phyloP scores from a whole-genome alignment of 2,888 invertebrate species.

The Coleophora deauratella region DNA sequence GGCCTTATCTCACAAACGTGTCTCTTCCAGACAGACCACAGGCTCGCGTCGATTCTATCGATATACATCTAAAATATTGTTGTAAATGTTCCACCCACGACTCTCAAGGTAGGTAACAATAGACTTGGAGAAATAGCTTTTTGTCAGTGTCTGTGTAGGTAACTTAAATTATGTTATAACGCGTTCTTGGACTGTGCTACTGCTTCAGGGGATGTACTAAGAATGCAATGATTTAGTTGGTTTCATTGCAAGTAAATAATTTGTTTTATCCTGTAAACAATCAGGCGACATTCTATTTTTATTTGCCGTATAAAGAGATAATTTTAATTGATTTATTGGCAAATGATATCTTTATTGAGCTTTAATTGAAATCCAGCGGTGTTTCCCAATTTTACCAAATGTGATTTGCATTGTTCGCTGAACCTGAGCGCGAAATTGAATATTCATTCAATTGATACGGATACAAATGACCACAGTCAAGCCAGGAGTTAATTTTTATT shows the following conservation, averaged over 20 bases:
- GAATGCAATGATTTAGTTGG: too few species aligned
- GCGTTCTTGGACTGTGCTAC: conserved; percentile 5
- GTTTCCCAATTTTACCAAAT: conserved; percentile 28
- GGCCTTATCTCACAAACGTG: conserved; percentile 25
- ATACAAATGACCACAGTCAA: background rate
- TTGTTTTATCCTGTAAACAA: conserved; percentile 10
- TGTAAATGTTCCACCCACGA: conserved; percentile 14
- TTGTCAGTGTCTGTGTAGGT: too few species aligned
- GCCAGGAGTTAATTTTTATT: too few species aligned
- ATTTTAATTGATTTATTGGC: conserved; percentile 32
- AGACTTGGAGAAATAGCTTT: too few species aligned
- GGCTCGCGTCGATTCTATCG: conserved; percentile 9
- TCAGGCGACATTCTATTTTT: conserved; percentile 22
- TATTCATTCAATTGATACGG: conserved; percentile 19
- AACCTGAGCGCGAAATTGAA: conserved; percentile 24
- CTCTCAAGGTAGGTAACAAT: too few species aligned
- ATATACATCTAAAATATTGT: conserved; percentile 17
- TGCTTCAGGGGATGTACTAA: background rate
- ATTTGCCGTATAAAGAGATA: conserved; percentile 23
- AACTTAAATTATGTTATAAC: too few species aligned
- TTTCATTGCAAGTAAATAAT: too few species aligned
- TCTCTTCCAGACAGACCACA: conserved; percentile 15
- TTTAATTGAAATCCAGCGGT: conserved; percentile 37
- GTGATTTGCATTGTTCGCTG: conserved; percentile 26
- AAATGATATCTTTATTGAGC: conserved; percentile 37